Evolutionary conservation across 2,113 vertebrate species (phyloP).

Genomic region (Scomber scombrus): DNA sequence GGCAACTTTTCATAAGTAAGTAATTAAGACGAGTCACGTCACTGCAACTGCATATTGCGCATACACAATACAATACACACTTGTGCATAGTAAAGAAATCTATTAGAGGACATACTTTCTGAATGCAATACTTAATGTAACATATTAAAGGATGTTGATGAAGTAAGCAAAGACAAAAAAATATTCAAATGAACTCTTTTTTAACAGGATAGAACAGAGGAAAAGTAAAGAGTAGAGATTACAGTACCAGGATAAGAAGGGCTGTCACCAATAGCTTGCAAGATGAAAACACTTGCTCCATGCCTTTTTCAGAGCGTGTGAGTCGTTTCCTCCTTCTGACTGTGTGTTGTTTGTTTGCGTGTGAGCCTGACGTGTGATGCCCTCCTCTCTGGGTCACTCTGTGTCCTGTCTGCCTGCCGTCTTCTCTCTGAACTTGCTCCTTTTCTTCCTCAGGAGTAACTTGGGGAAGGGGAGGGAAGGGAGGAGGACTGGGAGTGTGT

Average conservation of each 20-base stretch:
- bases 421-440: conserved; percentile 77
- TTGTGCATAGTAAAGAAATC: background rate
- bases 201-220: background rate
- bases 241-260: conserved; percentile 82
- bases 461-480: conserved; percentile 78
- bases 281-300: conserved; percentile 72
- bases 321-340: conserved; percentile 6
- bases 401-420: conserved; percentile 73
- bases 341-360: conserved; percentile 19
- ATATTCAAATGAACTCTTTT: background rate
- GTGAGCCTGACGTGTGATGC: conserved; percentile 45
- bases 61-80: background rate
- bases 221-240: conserved; percentile 13
- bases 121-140: background rate
- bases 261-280: conserved; percentile 73
- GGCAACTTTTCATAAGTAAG: background rate
- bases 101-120: background rate
- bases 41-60: background rate
- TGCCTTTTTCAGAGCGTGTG: conserved; percentile 56
- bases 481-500: conserved; percentile 50
- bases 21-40: conserved; percentile 21
- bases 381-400: conserved; percentile 80
- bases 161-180: background rate
- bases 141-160: background rate
- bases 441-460: conserved; percentile 85